phyloP scores from a whole-genome alignment of 2,113 vertebrate genomes.

The human region DNA sequence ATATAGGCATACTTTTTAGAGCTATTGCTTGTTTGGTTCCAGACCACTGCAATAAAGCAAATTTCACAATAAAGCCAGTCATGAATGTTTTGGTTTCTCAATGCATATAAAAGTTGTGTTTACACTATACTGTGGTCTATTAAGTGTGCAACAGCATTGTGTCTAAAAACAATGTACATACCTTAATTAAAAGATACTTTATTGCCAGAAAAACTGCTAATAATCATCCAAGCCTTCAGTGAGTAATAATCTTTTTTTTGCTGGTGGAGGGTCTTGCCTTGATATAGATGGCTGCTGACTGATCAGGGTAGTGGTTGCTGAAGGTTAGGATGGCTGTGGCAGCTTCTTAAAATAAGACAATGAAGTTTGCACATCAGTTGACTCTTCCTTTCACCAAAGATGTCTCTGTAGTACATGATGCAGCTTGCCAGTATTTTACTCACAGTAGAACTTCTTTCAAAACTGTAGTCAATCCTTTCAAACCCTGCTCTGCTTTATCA shows the following conservation, averaged over 20 bases:
- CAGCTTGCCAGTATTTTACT: not conserved
- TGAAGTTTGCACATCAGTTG: not conserved
- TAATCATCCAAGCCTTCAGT: not conserved
- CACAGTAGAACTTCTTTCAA: not conserved
- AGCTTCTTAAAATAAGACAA: not conserved
- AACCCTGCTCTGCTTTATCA: not conserved
- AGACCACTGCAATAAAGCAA: not conserved
- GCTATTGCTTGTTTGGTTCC: not conserved
- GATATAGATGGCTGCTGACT: not conserved
- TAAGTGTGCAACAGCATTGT: not conserved
- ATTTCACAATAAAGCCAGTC: not conserved
- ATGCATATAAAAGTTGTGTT: not conserved
- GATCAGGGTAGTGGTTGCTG: not conserved
- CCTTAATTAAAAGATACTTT: not conserved
- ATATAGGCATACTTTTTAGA: not conserved
- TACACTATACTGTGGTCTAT: not conserved
- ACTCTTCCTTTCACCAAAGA: not conserved
- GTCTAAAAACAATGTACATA: not conserved
- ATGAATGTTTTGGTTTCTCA: not conserved
- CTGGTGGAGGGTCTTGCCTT: not conserved
- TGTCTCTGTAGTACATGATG: not conserved
- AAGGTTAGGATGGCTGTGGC: not conserved
- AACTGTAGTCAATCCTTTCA: not conserved
- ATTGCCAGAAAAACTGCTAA: not conserved
- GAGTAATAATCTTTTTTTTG: not conserved